These are phyloP conservation scores for Branchipolynoe longqiensis DNA, from an alignment of 2,888 invertebrate species.

Conservation along the genomic window DNA sequence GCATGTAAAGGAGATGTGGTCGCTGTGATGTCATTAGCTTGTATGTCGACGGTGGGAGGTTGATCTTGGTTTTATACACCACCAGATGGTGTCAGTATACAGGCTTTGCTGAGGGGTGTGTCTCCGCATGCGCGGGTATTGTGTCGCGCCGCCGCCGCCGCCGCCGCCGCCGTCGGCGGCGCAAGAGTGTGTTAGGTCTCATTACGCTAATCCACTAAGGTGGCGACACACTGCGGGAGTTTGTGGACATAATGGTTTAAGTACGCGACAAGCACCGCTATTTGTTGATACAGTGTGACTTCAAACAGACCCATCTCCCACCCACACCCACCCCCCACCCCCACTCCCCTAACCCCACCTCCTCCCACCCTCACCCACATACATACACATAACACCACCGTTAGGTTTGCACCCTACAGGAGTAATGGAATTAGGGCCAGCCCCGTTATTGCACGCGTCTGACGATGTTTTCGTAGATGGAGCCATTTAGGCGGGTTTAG, in stretches of 20 bases:
- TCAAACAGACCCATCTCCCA: not conserved
- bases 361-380: no score
- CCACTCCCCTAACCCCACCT: no score
- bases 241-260: constrained; percentile 1
- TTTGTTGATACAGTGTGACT: not conserved
- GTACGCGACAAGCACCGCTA: no score
- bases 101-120: not conserved
- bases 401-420: not conserved
- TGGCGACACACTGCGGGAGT: not conserved
- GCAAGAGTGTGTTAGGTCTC: not conserved
- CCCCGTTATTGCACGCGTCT: not conserved
- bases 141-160: not conserved
- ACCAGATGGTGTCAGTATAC: not conserved
- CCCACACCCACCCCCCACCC: not conserved
- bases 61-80: constrained; percentile 6
- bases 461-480: constrained; percentile 29
- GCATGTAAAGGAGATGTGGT: not conserved
- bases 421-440: constrained; percentile 24
- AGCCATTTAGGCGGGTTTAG: constrained; percentile 6
- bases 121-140: not conserved
- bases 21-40: not conserved
- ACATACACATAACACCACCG: no score
- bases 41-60: not conserved
- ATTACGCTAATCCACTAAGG: no score
- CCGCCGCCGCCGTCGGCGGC: not conserved